Evolutionary conservation across 2,797 vertebrate genomes (phyloP), one percentile per base, ranked within the genome.

Genomic region (Vespertilio murinus): DNA sequence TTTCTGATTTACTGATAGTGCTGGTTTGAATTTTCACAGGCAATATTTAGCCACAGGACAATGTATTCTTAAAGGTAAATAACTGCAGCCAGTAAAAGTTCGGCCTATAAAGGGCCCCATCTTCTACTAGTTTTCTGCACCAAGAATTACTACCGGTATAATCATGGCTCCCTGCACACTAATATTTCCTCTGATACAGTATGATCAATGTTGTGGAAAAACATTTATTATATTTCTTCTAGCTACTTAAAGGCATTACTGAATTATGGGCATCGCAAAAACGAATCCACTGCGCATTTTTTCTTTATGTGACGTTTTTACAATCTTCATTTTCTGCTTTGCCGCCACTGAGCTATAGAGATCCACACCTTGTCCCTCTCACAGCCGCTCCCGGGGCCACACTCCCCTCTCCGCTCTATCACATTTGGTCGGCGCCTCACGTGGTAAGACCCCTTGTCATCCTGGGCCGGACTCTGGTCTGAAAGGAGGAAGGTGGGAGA

Each of bases 311-410:
- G 99, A 99, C 99, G 97, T 99, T 98, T 99, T 99, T 99, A 99
- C 99, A 99, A 98, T 99, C 99, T 99, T 99, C 99, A 99, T 99
- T 99, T 99, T 99, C 99, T 99, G 98, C 99, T 99, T 99, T 99
- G 99, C 99, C 99, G 98, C 98, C 98, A 98, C 99, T 98, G 98
- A 99, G 98, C 98, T 99, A 98, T 98, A 99, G 98, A 98, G 98
- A 98, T 98, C 96, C 97, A 8, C 97, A 98, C 97, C 98, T 96
- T 98, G 98, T 98, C 98, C 98, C 98, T 99, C 99, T 99, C 98
- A 98, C 98, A 98, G 98, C 98, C 98, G 98, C 99, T 98, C 97
- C 92, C 61, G 93, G 91, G 97, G 97, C 98, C 98, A 99, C 98
- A 98, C 98, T 98, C 98, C 98, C 98, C 98, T 98, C 98, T 98